Conservation (phyloP, 2,797 vertebrate species). For the Pagetopsis macropterus region DNA sequence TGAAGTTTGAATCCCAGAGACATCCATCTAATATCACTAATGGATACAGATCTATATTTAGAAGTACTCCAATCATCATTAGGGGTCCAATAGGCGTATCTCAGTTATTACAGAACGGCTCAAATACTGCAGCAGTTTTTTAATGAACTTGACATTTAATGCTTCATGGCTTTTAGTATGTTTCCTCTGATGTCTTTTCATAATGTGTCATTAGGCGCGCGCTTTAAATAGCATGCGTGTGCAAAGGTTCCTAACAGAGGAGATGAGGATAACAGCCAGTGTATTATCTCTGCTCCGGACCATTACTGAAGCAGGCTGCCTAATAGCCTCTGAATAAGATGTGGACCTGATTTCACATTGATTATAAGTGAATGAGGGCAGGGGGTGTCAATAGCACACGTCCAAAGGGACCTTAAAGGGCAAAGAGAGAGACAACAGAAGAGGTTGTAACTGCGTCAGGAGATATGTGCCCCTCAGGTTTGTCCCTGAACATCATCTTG, state of each 20-base stretch:
- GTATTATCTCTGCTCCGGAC: slow-evolving; percentile 55
- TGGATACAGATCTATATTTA: slow-evolving; percentile 26
- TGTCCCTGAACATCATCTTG: neutral
- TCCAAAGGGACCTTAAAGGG: slow-evolving; percentile 54
- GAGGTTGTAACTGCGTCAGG: slow-evolving; percentile 10
- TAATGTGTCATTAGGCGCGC: slow-evolving; percentile 64
- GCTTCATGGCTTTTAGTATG: slow-evolving; percentile 64
- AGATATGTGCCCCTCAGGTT: slow-evolving; percentile 1
- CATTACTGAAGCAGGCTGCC: slow-evolving; percentile 37
- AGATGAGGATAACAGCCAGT: slow-evolving; percentile 54
- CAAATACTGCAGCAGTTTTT: slow-evolving; percentile 54
- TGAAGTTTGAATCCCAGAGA: neutral
- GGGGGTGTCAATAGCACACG: slow-evolving; percentile 33
- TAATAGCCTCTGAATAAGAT: slow-evolving; percentile 64
- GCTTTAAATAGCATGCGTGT: slow-evolving; percentile 55
- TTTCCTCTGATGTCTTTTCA: slow-evolving; percentile 65
- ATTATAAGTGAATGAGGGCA: slow-evolving; percentile 57
- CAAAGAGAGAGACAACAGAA: neutral
- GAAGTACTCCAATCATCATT: slow-evolving; percentile 32
- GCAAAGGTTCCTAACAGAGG: slow-evolving; percentile 47
- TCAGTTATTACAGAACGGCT: slow-evolving; percentile 44
- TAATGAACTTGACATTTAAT: slow-evolving; percentile 77
- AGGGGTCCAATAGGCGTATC: slow-evolving; percentile 41
- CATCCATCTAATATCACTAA: neutral
- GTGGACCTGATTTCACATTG: slow-evolving; percentile 67